Percentiles rank a stretch among this genome's conserved stretches.
Evolutionary conservation across 2,113 vertebrate species (phyloP).

Genomic region (Gallinago media): DNA sequence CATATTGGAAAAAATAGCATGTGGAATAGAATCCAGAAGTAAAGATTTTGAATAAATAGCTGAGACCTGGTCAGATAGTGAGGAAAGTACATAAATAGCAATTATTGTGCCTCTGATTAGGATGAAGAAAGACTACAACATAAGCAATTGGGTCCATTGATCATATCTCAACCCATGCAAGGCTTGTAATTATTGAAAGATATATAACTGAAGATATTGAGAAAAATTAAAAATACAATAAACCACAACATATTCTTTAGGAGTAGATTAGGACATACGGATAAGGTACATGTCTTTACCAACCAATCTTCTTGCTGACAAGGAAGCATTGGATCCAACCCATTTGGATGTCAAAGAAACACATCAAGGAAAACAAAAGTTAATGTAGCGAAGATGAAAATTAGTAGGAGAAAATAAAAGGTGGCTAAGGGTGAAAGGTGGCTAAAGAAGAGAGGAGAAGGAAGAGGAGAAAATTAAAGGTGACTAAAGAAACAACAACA

Average conservation of each 20-base stretch:
- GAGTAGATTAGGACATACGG: background rate
- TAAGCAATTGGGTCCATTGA: background rate
- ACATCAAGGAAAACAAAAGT: background rate
- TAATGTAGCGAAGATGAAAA: background rate
- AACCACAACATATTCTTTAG: background rate
- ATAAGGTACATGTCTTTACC: background rate
- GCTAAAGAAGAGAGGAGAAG: background rate
- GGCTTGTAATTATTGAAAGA: background rate
- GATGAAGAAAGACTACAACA: background rate
- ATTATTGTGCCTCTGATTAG: background rate
- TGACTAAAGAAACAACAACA: background rate
- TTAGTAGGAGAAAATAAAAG: background rate
- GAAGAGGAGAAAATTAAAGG: background rate
- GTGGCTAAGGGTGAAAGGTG: background rate
- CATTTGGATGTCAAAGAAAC: background rate
- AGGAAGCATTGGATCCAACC: background rate
- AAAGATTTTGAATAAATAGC: background rate
- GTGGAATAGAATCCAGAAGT: background rate
- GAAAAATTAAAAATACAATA: background rate
- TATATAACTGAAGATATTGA: background rate
- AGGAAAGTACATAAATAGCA: background rate
- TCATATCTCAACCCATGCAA: background rate
- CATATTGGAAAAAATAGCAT: background rate
- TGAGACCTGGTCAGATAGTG: background rate
- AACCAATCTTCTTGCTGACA: background rate